These are phyloP conservation scores for Globia sparganii DNA, from an alignment of 2,888 invertebrate species.

Conservation along the genomic window DNA sequence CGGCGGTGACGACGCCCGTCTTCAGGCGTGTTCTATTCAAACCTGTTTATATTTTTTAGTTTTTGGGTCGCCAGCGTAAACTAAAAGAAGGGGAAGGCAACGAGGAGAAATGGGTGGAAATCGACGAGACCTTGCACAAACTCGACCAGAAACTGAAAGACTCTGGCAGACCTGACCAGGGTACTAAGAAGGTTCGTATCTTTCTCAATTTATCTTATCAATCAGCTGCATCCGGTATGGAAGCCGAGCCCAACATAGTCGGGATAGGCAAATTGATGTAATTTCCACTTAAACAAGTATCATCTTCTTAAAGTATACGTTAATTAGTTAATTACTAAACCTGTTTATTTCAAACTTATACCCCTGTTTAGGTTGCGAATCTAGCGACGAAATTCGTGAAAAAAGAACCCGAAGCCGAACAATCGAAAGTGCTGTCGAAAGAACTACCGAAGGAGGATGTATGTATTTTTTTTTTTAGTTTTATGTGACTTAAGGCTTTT, in stretches of 20 bases:
- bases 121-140: conserved; percentile 84
- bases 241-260: neutral
- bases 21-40: neutral
- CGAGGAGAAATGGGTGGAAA: conserved; percentile 86
- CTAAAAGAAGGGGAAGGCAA: conserved; percentile 82
- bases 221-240: neutral
- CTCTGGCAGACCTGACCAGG: conserved; percentile 84
- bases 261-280: neutral
- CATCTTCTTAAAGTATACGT: neutral
- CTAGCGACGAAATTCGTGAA: conserved; percentile 94
- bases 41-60: conserved; percentile 69
- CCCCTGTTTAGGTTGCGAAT: conserved; percentile 92
- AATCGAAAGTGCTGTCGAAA: conserved; percentile 72
- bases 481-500: neutral
- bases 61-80: conserved; percentile 82
- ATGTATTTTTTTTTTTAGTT: conserved; percentile 3
- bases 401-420: conserved; percentile 87
- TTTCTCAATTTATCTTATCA: neutral
- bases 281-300: neutral
- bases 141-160: conserved; percentile 83
- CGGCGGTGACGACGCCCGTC: neutral
- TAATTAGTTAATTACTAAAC: neutral
- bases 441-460: conserved; percentile 69
- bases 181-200: conserved; percentile 90
- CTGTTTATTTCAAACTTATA: neutral